Evolutionary conservation across 1,140 invertebrate species (phyloP).

Genomic region (Brachionus angularis): DNA sequence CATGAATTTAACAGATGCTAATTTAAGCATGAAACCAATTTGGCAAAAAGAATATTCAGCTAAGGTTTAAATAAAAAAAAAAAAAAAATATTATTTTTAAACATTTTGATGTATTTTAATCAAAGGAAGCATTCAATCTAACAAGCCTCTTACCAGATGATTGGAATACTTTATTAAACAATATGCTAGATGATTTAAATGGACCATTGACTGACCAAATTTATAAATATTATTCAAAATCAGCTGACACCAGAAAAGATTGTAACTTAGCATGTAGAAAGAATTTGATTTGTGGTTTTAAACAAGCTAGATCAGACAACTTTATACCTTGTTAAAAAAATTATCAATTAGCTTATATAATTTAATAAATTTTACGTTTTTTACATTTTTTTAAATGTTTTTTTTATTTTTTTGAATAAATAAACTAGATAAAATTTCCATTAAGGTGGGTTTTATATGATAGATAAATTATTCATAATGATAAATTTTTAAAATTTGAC

Average conservation of each 20-base stretch:
- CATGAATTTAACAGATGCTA: constrained; percentile 17
- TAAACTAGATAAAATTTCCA: too few species aligned
- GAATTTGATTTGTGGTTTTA: constrained; percentile 33
- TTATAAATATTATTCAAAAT: constrained; percentile 22
- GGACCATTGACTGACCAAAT: constrained; percentile 9
- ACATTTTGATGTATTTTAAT: too few species aligned
- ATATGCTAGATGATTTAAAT: constrained; percentile 14
- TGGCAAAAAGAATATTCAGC: constrained; percentile 44
- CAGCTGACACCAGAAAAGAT: constrained; percentile 20
- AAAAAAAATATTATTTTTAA: not conserved
- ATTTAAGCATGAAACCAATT: constrained; percentile 4
- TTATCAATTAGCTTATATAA: too few species aligned
- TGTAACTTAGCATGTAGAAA: constrained; percentile 40
- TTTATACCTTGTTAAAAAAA: constrained; percentile 42
- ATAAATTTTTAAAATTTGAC: too few species aligned
- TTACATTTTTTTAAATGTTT: too few species aligned
- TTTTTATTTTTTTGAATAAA: too few species aligned
- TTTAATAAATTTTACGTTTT: too few species aligned
- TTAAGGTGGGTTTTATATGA: too few species aligned
- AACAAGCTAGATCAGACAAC: constrained; percentile 21
- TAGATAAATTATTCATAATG: too few species aligned
- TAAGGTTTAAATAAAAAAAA: not conserved
- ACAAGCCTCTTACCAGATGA: constrained; percentile 7
- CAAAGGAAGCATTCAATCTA: constrained; percentile 30
- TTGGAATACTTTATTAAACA: constrained; percentile 25